Conservation (phyloP, 2,888 invertebrate genomes). For the Drosophila dives region DNA sequence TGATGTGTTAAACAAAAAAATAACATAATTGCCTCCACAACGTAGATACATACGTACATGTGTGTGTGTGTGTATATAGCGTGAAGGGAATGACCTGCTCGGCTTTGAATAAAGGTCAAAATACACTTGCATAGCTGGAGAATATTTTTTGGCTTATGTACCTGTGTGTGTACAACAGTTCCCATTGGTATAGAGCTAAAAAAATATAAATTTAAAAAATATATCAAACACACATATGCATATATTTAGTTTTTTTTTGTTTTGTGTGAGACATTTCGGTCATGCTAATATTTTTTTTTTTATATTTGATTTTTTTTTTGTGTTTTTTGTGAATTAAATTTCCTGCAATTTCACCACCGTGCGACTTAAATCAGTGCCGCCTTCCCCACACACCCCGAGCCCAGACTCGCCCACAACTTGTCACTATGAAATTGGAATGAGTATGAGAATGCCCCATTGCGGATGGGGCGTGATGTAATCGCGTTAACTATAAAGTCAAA, state of each 20-base stretch:
- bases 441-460: constrained; percentile 28
- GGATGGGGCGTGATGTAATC: constrained; percentile 72
- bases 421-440: constrained; percentile 35
- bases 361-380: constrained; percentile 39
- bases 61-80: constrained; percentile 6
- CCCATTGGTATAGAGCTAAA: constrained; percentile 27
- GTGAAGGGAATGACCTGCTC: constrained; percentile 58
- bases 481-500: constrained; percentile 56
- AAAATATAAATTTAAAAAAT: neutral
- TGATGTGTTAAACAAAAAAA: constrained; percentile 22
- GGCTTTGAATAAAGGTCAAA: constrained; percentile 51
- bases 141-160: constrained; percentile 7
- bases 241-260: constrained; percentile 10
- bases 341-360: constrained; percentile 67
- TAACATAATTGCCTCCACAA: constrained; percentile 41
- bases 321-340: constrained; percentile 69
- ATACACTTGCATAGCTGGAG: constrained; percentile 39
- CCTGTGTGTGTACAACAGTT: constrained; percentile 20
- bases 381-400: neutral
- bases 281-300: constrained; percentile 45
- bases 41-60: constrained; percentile 1
- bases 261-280: constrained; percentile 44
- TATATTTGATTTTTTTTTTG: neutral
- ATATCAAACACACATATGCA: constrained; percentile 7
- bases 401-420: constrained; percentile 31